phyloP scores from a whole-genome alignment of 2,888 invertebrate genomes.

The Drosophila subsilvestris region DNA sequence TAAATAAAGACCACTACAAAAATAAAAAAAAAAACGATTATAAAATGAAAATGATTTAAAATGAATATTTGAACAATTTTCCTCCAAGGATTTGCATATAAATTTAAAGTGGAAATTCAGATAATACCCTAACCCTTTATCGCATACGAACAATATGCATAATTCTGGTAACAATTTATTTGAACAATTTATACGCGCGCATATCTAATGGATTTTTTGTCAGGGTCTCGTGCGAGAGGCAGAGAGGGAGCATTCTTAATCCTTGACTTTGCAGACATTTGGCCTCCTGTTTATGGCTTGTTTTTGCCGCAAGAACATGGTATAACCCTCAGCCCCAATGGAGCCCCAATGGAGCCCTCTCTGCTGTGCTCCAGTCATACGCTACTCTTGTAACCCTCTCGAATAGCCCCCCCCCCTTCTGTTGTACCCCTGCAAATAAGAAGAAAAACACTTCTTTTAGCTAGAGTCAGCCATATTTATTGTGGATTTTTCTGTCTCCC shows the following conservation, averaged over 20 bases:
- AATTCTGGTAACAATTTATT: slow-evolving; percentile 21
- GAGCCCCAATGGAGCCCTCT: neutral
- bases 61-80: neutral
- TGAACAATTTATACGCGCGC: neutral
- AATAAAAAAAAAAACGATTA: no score
- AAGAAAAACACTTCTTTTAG: slow-evolving; percentile 33
- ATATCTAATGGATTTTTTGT: slow-evolving; percentile 32
- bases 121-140: neutral
- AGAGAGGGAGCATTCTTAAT: slow-evolving; percentile 11
- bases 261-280: slow-evolving; percentile 20
- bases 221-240: neutral
- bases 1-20: no score
- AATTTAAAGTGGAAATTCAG: slow-evolving; percentile 3
- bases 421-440: neutral
- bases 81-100: neutral
- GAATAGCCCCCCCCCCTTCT: neutral
- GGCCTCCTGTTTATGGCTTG: slow-evolving; percentile 39
- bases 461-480: slow-evolving; percentile 32
- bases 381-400: neutral
- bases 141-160: slow-evolving; percentile 25
- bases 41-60: no score
- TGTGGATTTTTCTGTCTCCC: slow-evolving; percentile 12
- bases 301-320: slow-evolving; percentile 30
- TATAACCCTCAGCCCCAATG: neutral
- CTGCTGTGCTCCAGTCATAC: no score